phyloP scores from a whole-genome alignment of 2,113 vertebrate species.

The Pungitius pungitius region DNA sequence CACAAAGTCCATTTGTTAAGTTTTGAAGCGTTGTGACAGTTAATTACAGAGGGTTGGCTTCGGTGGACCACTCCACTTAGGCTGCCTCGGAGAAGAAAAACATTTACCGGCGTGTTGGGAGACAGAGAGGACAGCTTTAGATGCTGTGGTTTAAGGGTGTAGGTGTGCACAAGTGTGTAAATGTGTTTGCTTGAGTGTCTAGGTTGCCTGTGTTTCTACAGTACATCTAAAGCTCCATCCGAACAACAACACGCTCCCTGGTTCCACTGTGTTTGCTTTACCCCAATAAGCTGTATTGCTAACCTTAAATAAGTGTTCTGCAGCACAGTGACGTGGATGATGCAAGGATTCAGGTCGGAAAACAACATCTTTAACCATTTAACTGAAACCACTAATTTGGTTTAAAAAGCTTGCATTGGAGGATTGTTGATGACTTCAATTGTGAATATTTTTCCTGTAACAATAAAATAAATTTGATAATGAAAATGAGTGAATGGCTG shows the following conservation, averaged over 20 bases:
- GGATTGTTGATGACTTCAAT: neutral
- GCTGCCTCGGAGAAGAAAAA: conserved; percentile 60
- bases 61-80: conserved; percentile 66
- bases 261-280: conserved; percentile 6
- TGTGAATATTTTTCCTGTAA: too few species aligned
- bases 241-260: conserved; percentile 15
- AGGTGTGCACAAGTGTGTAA: neutral
- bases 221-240: conserved; percentile 26
- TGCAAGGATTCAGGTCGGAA: neutral
- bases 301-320: neutral
- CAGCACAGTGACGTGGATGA: neutral
- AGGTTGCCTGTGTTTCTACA: conserved; percentile 29
- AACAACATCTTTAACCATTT: neutral
- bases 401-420: neutral
- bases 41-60: conserved; percentile 75
- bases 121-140: conserved; percentile 49
- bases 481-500: too few species aligned
- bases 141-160: conserved; percentile 49
- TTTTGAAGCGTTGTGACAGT: conserved; percentile 80
- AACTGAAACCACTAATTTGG: neutral
- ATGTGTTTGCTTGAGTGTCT: neutral
- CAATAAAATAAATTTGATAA: too few species aligned
- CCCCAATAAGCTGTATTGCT: neutral
- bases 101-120: conserved; percentile 58
- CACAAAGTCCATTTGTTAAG: conserved; percentile 78